Base-by-base conservation (phyloP, 2,888 invertebrate genomes). In the Caenorhabditis panamensis region DNA sequence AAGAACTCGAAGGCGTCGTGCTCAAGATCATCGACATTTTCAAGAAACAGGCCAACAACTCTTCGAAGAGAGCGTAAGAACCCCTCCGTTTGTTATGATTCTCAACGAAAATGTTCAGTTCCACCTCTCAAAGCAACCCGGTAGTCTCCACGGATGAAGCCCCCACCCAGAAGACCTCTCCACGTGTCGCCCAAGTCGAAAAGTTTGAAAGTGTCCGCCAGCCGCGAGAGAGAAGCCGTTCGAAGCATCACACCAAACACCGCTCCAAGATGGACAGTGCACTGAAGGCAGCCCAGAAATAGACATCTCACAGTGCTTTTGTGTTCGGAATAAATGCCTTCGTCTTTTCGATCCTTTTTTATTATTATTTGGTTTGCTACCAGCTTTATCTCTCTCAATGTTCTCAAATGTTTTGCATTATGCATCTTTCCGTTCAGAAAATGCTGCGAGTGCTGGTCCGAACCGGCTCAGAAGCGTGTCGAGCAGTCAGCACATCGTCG, bases 201-300 rank as follows among this genome's bases (percentile, higher is more conserved):
- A 61, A 72, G 37, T 79, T 79, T 26, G 79, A 73, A 44, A 67
- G 53, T 56, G 67, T 73, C n/a, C 54, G 72, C 22, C 64, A 77
- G 59, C 68, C 58, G 24, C 56, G 54, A 58, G 69, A 63, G 18
- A 68, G 58, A 22, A 69, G 63, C 16, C 72, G 72, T 6, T 64
- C 73, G 16, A 73, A 69, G 37, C 75, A 80, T 59, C 80, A 80
- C 31, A 1, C 51, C 4, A 69, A 44, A 47, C 80, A 80, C 49
- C 80, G 80, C n/a, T 71, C 75, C 18, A 80, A 69, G 41, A 59
- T 62, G 64, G 80, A 80, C 22, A 75, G 69, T 59, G 72, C 72
- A 18, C 54, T 71, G 18, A 61, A 69, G 26, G 61, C 66, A 6
- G 66, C 66, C 24, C 77, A 77, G 20, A 67, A 54, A 36, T 73